A percentile compares a stretch with the other conserved stretches of the same genome.
Conservation (phyloP, 2,797 vertebrate species). For the Centroberyx gerrardi region DNA sequence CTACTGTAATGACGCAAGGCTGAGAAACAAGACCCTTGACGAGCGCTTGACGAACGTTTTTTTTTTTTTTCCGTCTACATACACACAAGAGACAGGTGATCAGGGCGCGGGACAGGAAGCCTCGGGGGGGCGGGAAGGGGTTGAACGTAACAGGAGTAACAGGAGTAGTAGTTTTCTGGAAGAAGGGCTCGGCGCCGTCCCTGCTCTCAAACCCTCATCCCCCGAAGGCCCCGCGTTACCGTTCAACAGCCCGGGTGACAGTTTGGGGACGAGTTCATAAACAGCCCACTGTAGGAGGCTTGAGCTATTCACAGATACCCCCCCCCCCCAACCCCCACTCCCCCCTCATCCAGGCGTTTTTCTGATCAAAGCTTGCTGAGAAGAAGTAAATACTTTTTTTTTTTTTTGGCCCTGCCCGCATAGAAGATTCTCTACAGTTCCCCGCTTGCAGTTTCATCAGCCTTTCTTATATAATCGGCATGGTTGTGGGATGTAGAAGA, state of each 20-base stretch:
- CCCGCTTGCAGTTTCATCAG: conserved; percentile 54
- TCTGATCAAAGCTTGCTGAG: conserved; percentile 71
- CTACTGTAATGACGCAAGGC: conserved; percentile 53
- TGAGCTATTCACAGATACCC: conserved; percentile 61
- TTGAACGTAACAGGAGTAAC: neutral
- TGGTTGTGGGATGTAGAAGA: conserved; percentile 45
- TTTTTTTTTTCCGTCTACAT: neutral
- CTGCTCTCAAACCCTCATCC: conserved; percentile 39
- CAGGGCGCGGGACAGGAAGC: neutral
- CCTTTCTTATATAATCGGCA: conserved; percentile 57
- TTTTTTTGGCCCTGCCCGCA: neutral
- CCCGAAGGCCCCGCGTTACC: conserved; percentile 28
- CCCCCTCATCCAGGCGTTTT: conserved; percentile 50
- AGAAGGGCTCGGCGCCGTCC: conserved; percentile 30
- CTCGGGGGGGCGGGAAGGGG: too few species aligned
- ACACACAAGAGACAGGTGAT: conserved; percentile 35
- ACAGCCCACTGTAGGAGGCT: conserved; percentile 54
- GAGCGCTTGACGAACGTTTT: neutral
- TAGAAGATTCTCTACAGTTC: conserved; percentile 15
- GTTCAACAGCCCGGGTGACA: conserved; percentile 69
- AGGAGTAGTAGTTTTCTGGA: neutral
- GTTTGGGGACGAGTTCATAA: conserved; percentile 74
- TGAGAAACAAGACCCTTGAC: conserved; percentile 32
- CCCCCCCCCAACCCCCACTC: neutral
- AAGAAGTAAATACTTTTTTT: conserved; percentile 38